Conservation (phyloP, 2,797 vertebrate genomes). For the Rousettus madagascariensis region DNA sequence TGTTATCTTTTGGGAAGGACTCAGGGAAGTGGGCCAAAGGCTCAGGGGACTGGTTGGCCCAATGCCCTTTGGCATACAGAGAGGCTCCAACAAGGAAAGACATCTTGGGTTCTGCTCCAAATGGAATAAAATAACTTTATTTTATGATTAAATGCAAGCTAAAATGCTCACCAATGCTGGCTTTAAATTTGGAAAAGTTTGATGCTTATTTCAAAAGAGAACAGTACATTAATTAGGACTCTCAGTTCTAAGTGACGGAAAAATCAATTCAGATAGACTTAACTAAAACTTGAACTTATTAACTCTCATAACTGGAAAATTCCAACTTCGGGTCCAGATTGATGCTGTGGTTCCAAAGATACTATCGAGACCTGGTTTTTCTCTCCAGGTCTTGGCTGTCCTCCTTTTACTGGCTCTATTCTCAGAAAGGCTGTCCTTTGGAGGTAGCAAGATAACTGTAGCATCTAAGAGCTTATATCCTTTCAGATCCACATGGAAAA, state of each 20-base stretch:
- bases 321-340: not conserved
- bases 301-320: constrained; percentile 14
- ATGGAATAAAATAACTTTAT: not conserved
- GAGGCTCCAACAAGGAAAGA: not conserved
- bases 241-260: not conserved
- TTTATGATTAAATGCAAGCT: not conserved
- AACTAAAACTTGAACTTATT: not conserved
- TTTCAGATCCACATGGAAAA: not conserved
- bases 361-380: not conserved
- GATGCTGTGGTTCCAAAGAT: constrained; percentile 11
- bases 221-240: not conserved
- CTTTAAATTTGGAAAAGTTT: constrained; percentile 14
- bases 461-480: not conserved
- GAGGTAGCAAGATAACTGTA: not conserved
- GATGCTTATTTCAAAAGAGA: constrained; percentile 30
- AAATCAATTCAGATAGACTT: not conserved
- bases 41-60: not conserved
- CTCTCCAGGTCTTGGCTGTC: not conserved
- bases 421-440: not conserved
- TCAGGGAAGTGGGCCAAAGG: not conserved
- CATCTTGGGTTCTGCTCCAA: not conserved
- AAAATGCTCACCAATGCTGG: not conserved
- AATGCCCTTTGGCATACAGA: not conserved
- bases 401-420: not conserved
- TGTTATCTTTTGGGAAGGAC: not conserved